Percentiles rank a stretch among this genome's conserved stretches.
phyloP scores from a whole-genome alignment of 2,113 vertebrate genomes.

The Campylorhamphus procurvoides region DNA sequence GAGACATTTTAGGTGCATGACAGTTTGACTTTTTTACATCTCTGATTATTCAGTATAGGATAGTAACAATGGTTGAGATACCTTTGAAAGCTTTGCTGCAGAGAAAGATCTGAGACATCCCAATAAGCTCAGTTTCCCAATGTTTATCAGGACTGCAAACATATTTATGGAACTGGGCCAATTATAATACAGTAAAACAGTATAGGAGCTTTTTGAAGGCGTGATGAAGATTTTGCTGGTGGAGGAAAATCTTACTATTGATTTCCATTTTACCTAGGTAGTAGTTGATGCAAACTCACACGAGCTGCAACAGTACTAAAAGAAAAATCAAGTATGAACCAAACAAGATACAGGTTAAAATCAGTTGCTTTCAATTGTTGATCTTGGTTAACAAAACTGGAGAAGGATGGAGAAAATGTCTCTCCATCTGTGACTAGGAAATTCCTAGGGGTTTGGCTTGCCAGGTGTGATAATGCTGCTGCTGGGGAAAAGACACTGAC shows the following conservation, averaged over 20 bases:
- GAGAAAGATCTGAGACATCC: neutral
- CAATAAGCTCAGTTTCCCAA: neutral
- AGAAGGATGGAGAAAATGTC: neutral
- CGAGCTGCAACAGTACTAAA: neutral
- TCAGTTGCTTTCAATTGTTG: neutral
- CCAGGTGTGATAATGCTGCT: neutral
- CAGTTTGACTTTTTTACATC: neutral
- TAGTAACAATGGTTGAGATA: neutral
- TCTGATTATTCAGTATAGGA: neutral
- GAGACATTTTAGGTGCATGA: neutral
- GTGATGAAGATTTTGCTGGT: neutral
- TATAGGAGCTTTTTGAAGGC: neutral
- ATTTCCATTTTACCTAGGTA: neutral
- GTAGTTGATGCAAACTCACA: neutral
- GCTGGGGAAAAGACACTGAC: fast-evolving
- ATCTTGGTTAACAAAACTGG: neutral
- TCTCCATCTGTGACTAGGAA: neutral
- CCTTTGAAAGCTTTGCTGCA: neutral
- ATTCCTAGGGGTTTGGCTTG: neutral
- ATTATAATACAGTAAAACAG: neutral
- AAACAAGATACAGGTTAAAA: neutral
- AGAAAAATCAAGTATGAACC: neutral
- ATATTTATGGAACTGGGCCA: neutral
- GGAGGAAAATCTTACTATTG: neutral
- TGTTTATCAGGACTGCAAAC: neutral